phyloP scores from a whole-genome alignment of 2,888 invertebrate genomes.

The Rambutsinella grinnellia region DNA sequence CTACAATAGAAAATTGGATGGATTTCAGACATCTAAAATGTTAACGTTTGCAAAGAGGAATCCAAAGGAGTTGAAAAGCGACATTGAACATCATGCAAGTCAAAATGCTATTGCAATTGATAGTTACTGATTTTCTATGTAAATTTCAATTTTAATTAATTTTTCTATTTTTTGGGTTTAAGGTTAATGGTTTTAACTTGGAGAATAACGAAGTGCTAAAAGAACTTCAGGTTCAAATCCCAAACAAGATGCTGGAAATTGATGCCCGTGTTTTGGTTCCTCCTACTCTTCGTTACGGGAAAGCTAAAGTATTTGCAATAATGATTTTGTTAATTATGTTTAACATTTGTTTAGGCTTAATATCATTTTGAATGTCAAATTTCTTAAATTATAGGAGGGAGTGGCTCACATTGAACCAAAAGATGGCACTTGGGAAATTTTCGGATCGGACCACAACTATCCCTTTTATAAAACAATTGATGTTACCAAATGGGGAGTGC shows the following conservation, averaged over 20 bases:
- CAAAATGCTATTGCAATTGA: too few relatives aligned
- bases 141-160: too few relatives aligned
- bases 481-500: slow-evolving; percentile 51
- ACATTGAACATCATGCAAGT: slow-evolving; percentile 38
- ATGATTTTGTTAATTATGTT: neutral
- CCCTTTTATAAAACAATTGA: slow-evolving; percentile 18
- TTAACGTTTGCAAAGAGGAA: slow-evolving; percentile 47
- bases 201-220: neutral
- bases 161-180: neutral
- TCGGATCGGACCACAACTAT: slow-evolving; percentile 21
- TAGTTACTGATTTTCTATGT: too few relatives aligned
- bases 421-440: slow-evolving; percentile 57
- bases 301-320: slow-evolving; percentile 1
- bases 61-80: slow-evolving; percentile 35
- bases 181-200: neutral
- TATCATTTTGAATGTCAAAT: slow-evolving; percentile 1
- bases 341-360: neutral
- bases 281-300: slow-evolving; percentile 4
- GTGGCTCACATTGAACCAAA: slow-evolving; percentile 16
- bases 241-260: slow-evolving; percentile 3
- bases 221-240: neutral
- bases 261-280: slow-evolving; percentile 16
- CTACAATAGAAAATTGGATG: slow-evolving; percentile 54
- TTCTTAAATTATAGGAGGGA: neutral
- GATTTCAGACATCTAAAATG: slow-evolving; percentile 55